Conservation (phyloP, 2,888 invertebrate genomes). For the Sminthurinus aureus region DNA sequence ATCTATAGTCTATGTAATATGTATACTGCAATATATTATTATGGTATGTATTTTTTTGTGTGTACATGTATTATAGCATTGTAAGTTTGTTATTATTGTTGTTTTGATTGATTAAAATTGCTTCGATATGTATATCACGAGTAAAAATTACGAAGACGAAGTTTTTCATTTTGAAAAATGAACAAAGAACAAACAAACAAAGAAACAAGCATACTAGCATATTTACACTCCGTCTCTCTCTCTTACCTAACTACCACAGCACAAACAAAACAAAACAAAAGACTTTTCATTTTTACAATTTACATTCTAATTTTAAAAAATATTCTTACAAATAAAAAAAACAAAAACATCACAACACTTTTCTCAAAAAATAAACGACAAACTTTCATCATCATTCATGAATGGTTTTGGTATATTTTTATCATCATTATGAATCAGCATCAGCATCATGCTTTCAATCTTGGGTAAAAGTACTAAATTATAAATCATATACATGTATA, state of each 20-base stretch:
- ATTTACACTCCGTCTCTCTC: not conserved
- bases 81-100: conserved; percentile 13
- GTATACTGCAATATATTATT: not conserved
- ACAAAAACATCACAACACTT: too few species aligned
- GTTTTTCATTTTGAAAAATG: not conserved
- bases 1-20: not conserved
- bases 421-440: too few species aligned
- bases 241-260: not conserved
- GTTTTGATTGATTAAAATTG: conserved; percentile 19
- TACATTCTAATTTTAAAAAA: not conserved
- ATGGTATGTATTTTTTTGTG: not conserved
- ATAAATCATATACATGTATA: too few species aligned
- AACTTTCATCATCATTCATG: too few species aligned
- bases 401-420: too few species aligned
- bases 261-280: not conserved
- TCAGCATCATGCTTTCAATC: too few species aligned
- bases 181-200: not conserved
- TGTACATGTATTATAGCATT: conserved; percentile 6
- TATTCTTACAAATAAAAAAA: too few species aligned
- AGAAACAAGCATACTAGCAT: not conserved
- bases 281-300: not conserved
- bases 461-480: too few species aligned
- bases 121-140: conserved; percentile 30
- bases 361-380: too few species aligned
- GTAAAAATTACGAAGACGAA: conserved; percentile 5